These are phyloP conservation scores for Palloptera scutellata DNA, from an alignment of 2,888 invertebrate species.

Conservation along the genomic window DNA sequence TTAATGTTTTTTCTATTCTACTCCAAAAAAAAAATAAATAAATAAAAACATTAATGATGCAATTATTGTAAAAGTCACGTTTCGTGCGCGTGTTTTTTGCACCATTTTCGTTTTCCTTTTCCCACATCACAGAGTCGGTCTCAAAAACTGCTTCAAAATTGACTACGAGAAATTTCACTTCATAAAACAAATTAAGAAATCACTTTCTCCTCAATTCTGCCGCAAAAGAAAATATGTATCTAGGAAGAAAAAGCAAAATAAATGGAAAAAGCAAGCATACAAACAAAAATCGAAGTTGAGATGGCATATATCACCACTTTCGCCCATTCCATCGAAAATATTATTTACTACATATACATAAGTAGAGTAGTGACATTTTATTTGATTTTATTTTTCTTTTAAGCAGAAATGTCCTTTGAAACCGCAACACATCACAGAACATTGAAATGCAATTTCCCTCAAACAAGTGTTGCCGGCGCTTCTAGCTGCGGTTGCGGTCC, in stretches of 20 bases:
- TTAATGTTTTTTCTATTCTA: not conserved
- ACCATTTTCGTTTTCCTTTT: slow-evolving; percentile 5
- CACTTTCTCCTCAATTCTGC: slow-evolving; percentile 47
- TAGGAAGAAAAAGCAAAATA: not conserved
- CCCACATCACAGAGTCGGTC: not conserved
- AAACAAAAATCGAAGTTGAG: slow-evolving; percentile 27
- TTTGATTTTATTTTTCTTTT: not conserved
- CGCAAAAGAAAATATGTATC: not conserved
- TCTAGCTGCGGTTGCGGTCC: too few species aligned
- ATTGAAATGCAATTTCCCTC: slow-evolving; percentile 32
- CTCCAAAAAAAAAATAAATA: slow-evolving; percentile 5
- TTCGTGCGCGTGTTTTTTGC: slow-evolving; percentile 1
- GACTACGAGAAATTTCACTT: slow-evolving; percentile 9
- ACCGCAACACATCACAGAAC: slow-evolving; percentile 19
- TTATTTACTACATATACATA: too few species aligned
- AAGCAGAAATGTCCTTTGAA: not conserved
- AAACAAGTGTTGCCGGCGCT: not conserved
- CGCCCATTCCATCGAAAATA: not conserved
- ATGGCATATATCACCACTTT: not conserved
- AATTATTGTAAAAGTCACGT: slow-evolving; percentile 26
- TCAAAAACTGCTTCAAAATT: not conserved
- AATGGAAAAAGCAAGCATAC: slow-evolving; percentile 13
- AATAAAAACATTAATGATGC: slow-evolving; percentile 1
- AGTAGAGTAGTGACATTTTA: not conserved
- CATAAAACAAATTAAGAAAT: slow-evolving; percentile 55